These are phyloP conservation scores for Cottoperca gobio DNA, from an alignment of 2,797 vertebrate species.

Conservation along the genomic window DNA sequence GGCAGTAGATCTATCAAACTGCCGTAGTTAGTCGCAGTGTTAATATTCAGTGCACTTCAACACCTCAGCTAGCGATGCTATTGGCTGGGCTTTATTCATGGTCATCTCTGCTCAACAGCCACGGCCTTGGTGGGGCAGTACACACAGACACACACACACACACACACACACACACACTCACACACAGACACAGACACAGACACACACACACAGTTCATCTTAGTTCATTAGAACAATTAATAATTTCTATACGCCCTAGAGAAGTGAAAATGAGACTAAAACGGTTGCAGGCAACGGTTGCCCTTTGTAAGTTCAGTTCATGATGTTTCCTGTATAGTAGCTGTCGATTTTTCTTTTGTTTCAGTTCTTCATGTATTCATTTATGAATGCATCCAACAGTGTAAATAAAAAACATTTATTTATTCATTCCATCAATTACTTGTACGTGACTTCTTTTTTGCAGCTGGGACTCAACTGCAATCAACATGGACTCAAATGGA, in stretches of 20 bases:
- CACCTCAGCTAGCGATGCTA: constrained; percentile 49
- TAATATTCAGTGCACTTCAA: constrained; percentile 64
- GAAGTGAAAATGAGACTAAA: constrained; percentile 16
- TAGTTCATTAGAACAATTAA: constrained; percentile 40
- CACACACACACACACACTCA: background rate
- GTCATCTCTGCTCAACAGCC: constrained; percentile 48
- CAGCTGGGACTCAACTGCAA: constrained; percentile 13
- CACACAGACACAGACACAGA: background rate
- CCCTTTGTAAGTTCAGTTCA: constrained; percentile 20
- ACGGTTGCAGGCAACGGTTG: constrained; percentile 22
- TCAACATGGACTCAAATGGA: constrained; percentile 23
- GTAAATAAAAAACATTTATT: constrained; percentile 9
- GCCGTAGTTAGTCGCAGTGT: constrained; percentile 56
- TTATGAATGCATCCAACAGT: constrained; percentile 14
- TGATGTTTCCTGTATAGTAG: background rate
- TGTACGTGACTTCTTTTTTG: constrained; percentile 11
- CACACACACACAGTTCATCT: constrained; percentile 15
- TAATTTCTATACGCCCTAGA: constrained; percentile 31
- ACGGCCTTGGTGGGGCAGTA: constrained; percentile 26
- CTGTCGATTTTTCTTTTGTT: constrained; percentile 1
- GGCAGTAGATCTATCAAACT: constrained; percentile 65
- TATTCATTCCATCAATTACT: constrained; percentile 6
- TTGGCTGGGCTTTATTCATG: constrained; percentile 58
- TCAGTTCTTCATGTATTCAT: constrained; percentile 1
- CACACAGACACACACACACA: constrained; percentile 10